Base-by-base conservation (phyloP, 2,888 invertebrate species). In the Amphipyra berbera region DNA sequence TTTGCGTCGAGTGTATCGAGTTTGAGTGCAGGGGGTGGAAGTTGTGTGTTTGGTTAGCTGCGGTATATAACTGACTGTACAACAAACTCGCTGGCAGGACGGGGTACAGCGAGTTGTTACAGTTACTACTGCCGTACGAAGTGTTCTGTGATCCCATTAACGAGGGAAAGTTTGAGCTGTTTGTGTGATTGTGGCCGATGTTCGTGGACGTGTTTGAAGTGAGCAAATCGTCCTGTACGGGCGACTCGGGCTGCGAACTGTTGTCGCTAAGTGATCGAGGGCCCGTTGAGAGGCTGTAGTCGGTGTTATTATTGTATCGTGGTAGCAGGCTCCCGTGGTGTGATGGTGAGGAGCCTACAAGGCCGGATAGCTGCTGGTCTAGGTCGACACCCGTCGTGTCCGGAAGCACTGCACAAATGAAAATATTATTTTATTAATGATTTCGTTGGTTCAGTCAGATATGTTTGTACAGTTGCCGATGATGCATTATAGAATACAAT, bases 1-100 rank as follows among this genome's bases (percentile, higher is more conserved):
- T 96, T 64, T 96, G 96, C 40, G 96, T 95, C 38, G 96, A 95
- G 76, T 96, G 96, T 65, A 96, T 95, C 10, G 96, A 95, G 74
- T 96, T 95, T 10, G 96, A 95, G 85, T 97, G 97, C 49, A 97
- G 92, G 3, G 96, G 95, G 83, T 97, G 97, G 83, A 97, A 97
- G 81, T 97, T 96, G 79, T 97, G 97, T 15, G 96, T 95, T 84
- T 97, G 97, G 83, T 97, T 97, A 44, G 97, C 97, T 0, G 97
- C 97, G 4, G 97, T 97, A 80, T 98, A 98, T 15, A 98, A 90
- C 85, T 98, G 98, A 7, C 98, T 98, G 90, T 98, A 98, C 3
- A 98, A 93, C 70, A 98, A 92, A 80, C 98, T 98, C 1, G 97
- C 97, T 1, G 98, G 98, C 38, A 98, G 91, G 5, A 98, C 98